A percentile compares a stretch with the other conserved stretches of the same genome.
These are phyloP conservation scores for Hymenopus coronatus DNA, from an alignment of 2,888 invertebrate genomes.

Conservation along the genomic window DNA sequence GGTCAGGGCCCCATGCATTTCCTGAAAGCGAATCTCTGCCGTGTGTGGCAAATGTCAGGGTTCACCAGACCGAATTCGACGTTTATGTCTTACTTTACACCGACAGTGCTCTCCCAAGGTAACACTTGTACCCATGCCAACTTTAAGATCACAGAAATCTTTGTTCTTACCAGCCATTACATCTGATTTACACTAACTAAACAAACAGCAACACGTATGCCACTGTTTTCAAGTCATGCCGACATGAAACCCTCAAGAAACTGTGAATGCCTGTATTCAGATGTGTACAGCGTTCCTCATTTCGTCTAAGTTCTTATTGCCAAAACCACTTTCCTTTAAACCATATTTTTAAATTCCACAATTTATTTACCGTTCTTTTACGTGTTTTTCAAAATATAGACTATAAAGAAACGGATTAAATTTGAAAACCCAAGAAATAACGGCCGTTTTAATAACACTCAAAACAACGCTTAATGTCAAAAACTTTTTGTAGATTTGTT, in stretches of 20 bases:
- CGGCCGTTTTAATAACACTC: no score
- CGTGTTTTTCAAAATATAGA: no score
- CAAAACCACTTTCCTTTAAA: no score
- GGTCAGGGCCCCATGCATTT: neutral
- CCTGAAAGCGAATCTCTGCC: neutral
- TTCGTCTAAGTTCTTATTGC: no score
- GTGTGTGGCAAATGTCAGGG: neutral
- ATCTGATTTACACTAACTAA: neutral
- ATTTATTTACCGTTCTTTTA: no score
- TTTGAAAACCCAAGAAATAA: no score
- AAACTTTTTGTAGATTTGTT: no score
- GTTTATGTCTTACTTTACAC: neutral
- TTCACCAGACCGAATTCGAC: neutral
- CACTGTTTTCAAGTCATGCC: neutral
- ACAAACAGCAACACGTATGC: neutral
- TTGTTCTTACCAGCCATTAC: neutral
- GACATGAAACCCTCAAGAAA: neutral
- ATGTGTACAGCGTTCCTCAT: neutral
- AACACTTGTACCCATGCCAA: neutral
- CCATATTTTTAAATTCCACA: no score
- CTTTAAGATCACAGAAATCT: neutral
- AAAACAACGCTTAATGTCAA: no score
- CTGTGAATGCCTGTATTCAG: neutral
- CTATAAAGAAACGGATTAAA: no score
- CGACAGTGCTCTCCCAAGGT: neutral